Percentiles rank a stretch among this genome's conserved stretches.
Conservation (phyloP, 2,888 invertebrate species). For the Endotricha flammealis region DNA sequence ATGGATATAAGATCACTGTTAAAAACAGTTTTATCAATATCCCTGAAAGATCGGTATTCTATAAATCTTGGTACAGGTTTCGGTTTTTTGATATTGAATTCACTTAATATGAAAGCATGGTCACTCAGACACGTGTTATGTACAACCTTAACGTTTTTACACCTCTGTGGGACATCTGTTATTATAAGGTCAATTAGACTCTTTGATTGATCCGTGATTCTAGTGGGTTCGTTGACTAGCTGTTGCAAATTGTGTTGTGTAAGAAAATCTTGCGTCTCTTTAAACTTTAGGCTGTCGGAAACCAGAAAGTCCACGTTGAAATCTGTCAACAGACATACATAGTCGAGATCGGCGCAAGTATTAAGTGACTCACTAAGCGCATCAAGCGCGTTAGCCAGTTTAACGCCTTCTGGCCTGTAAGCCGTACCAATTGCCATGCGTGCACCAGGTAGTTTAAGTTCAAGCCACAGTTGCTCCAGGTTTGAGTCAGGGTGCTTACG, state of each 20-base stretch:
- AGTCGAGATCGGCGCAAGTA: slow-evolving; percentile 11
- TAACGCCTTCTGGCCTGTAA: slow-evolving; percentile 18
- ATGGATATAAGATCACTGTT: slow-evolving; percentile 2
- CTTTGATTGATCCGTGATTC: slow-evolving; percentile 12
- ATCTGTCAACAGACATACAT: slow-evolving; percentile 13
- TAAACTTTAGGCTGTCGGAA: neutral
- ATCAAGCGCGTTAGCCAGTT: slow-evolving; percentile 12
- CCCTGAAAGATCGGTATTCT: neutral
- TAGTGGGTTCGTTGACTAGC: slow-evolving; percentile 14
- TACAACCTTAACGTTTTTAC: neutral
- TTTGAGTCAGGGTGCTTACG: slow-evolving; percentile 12
- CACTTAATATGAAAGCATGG: slow-evolving; percentile 9
- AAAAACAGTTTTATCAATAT: slow-evolving; percentile 1
- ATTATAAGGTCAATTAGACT: slow-evolving; percentile 16
- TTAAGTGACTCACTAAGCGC: slow-evolving; percentile 17
- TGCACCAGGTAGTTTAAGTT: slow-evolving; percentile 16
- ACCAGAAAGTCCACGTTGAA: slow-evolving; percentile 15
- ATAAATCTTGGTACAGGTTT: neutral
- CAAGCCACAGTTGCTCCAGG: slow-evolving; percentile 24
- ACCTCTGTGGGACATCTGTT: neutral
- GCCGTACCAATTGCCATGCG: slow-evolving; percentile 20
- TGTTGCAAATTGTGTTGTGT: slow-evolving; percentile 12
- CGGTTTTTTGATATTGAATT: slow-evolving; percentile 9
- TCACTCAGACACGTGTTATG: slow-evolving; percentile 12
- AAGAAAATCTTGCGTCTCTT: slow-evolving; percentile 8